These are phyloP conservation scores for Meloidogyne chitwoodi DNA, from an alignment of 1,140 invertebrate species.

Conservation along the genomic window DNA sequence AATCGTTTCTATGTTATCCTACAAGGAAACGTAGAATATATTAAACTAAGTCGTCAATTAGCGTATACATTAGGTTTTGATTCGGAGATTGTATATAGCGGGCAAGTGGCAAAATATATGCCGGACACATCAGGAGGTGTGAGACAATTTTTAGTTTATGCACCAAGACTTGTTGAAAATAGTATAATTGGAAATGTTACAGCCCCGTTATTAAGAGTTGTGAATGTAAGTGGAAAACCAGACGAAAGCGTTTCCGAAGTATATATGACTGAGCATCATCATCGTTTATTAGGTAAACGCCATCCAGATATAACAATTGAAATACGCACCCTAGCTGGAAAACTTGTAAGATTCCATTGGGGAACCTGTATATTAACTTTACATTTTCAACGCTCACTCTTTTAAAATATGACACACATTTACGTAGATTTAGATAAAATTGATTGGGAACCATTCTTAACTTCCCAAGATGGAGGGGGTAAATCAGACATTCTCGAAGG, in stretches of 20 bases:
- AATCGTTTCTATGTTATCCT: too few species aligned
- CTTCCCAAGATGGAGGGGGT: not conserved
- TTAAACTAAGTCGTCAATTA: too few species aligned
- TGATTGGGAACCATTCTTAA: not conserved
- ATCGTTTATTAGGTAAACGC: not conserved
- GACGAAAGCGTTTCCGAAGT: not conserved
- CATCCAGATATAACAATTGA: slow-evolving; percentile 1
- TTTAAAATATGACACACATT: slow-evolving; percentile 12
- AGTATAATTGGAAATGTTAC: too few species aligned
- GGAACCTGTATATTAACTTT: not conserved
- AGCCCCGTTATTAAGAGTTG: slow-evolving; percentile 3
- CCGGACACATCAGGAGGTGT: slow-evolving; percentile 3
- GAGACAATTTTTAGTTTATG: too few species aligned
- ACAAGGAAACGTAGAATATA: too few species aligned
- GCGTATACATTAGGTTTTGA: not conserved
- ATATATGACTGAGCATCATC: not conserved
- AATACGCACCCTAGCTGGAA: not conserved
- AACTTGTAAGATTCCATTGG: not conserved
- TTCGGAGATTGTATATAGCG: not conserved
- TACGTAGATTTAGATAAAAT: not conserved
- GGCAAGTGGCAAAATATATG: not conserved
- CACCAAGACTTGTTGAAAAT: too few species aligned
- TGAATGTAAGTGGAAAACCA: not conserved
- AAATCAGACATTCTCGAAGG: not conserved
- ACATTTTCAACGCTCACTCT: slow-evolving; percentile 12